A percentile compares a stretch with the other conserved stretches of the same genome.
Evolutionary conservation across 2,113 vertebrate genomes (phyloP).

Genomic region (Psammodynastes pulverulentus): DNA sequence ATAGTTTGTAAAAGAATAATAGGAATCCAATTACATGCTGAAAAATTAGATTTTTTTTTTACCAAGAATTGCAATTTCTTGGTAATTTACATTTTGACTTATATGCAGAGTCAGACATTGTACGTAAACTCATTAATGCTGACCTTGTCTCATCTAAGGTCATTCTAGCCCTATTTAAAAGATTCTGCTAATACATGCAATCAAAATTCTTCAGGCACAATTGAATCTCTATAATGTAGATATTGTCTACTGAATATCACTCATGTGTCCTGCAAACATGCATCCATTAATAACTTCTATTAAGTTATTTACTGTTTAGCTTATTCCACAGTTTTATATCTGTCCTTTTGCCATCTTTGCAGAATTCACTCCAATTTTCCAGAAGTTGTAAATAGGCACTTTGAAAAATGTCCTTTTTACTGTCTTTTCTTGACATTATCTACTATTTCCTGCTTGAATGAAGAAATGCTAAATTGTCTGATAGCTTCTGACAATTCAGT

Average conservation of each 20-base stretch:
- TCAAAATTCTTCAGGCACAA: constrained; percentile 26
- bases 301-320: not conserved
- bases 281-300: not conserved
- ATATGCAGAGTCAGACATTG: constrained; percentile 35
- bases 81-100: constrained; percentile 25
- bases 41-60: constrained; percentile 34
- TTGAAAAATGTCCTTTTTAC: not conserved
- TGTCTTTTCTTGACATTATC: not conserved
- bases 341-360: not conserved
- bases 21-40: constrained; percentile 33
- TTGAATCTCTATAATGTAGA: constrained; percentile 25
- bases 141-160: constrained; percentile 39
- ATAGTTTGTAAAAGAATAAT: constrained; percentile 1
- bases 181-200: not conserved
- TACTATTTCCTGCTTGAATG: not conserved
- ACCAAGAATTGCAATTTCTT: not conserved
- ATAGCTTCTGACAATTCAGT: not conserved
- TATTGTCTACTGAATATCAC: constrained; percentile 23
- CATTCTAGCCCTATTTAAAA: constrained; percentile 10
- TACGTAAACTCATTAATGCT: constrained; percentile 50
- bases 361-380: not conserved
- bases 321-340: not conserved
- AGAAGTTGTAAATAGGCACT: not conserved
- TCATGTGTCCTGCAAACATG: constrained; percentile 14
- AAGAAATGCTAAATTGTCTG: not conserved